phyloP scores from a whole-genome alignment of 2,797 vertebrate genomes.

The Ptychobarbus kaznakovi region DNA sequence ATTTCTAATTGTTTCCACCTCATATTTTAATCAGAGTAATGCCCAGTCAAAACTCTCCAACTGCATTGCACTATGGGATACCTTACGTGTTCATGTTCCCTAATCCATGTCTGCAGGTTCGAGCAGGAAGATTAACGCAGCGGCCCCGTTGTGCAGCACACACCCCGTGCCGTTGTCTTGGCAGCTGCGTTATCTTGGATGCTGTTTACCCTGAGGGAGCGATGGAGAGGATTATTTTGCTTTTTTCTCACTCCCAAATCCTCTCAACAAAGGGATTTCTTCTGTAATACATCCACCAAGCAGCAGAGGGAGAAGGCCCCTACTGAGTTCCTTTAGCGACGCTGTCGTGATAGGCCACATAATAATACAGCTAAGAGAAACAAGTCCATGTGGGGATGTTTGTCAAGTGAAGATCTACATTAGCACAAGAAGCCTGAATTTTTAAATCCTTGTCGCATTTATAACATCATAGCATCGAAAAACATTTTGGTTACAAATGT shows the following conservation, averaged over 20 bases:
- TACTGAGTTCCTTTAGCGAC: constrained; percentile 21
- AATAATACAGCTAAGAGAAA: constrained; percentile 20
- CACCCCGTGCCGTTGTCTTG: constrained; percentile 51
- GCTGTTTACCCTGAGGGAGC: constrained; percentile 58
- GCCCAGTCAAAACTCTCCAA: constrained; percentile 17
- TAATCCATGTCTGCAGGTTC: constrained; percentile 60
- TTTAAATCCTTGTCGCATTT: not conserved
- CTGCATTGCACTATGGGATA: constrained; percentile 50
- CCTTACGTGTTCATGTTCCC: constrained; percentile 44
- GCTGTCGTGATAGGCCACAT: constrained; percentile 25
- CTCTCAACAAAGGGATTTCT: constrained; percentile 57
- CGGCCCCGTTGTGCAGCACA: constrained; percentile 35
- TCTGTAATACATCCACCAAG: constrained; percentile 57
- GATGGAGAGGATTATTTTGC: constrained; percentile 64
- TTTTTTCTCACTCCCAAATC: constrained; percentile 52
- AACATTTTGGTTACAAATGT: not conserved
- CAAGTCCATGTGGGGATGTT: not conserved
- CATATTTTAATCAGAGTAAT: constrained; percentile 9
- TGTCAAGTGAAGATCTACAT: constrained; percentile 8
- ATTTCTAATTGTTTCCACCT: not conserved
- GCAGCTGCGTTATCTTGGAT: constrained; percentile 55
- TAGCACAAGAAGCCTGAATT: not conserved
- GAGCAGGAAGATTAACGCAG: constrained; percentile 56
- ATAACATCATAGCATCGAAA: not conserved
- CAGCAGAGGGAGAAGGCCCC: constrained; percentile 34